Evolutionary conservation across 2,113 vertebrate species (phyloP).

Genomic region (Neodontobutis hainanensis): DNA sequence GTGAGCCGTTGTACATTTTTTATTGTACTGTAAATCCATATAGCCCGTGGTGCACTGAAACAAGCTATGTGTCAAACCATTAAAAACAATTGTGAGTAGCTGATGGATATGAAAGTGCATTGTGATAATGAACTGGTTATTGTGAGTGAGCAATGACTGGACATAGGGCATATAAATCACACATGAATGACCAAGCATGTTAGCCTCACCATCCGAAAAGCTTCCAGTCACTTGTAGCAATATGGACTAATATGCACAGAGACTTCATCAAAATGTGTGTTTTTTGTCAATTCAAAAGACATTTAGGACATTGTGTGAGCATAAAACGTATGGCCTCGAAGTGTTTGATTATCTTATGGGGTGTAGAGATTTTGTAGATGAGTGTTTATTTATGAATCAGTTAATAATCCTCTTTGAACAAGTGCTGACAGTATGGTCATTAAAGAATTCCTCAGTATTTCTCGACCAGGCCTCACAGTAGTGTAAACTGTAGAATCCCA

Average conservation of each 20-base stretch:
- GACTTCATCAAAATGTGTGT: conserved; percentile 23
- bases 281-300: too few relatives aligned
- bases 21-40: background rate
- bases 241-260: conserved; percentile 31
- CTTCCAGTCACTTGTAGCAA: conserved; percentile 45
- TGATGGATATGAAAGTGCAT: conserved; percentile 41
- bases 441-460: conserved; percentile 37
- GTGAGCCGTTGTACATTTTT: conserved; percentile 3
- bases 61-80: conserved; percentile 14
- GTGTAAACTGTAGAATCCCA: background rate
- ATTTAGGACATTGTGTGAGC: too few relatives aligned
- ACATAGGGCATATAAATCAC: conserved; percentile 52
- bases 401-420: too few relatives aligned
- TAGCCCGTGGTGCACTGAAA: conserved; percentile 16
- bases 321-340: too few relatives aligned
- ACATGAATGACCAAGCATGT: conserved; percentile 65
- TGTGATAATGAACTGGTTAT: conserved; percentile 51
- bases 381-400: too few relatives aligned
- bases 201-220: conserved; percentile 48
- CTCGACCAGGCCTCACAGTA: conserved; percentile 15
- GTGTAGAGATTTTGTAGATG: too few relatives aligned
- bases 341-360: too few relatives aligned
- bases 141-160: conserved; percentile 48
- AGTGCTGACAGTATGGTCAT: conserved; percentile 31
- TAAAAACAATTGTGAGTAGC: conserved; percentile 15